A percentile compares a stretch with the other conserved stretches of the same genome.
Evolutionary conservation across 2,888 invertebrate species (phyloP).

Genomic region (Eupithecia centaureata): DNA sequence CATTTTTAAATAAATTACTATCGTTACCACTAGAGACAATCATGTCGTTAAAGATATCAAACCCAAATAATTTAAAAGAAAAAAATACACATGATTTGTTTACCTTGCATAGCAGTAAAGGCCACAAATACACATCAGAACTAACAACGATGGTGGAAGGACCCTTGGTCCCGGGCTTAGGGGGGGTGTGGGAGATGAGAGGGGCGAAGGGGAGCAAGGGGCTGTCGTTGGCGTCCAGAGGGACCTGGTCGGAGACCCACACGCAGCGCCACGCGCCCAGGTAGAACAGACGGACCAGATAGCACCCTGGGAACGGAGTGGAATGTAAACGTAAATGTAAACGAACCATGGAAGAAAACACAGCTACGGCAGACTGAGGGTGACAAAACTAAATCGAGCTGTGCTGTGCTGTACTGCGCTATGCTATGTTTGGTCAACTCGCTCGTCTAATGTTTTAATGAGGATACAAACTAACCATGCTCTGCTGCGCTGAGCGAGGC

Average conservation of each 20-base stretch:
- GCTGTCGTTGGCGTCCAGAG: slow-evolving; percentile 66
- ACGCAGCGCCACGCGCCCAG: slow-evolving; percentile 76
- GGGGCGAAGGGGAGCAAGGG: slow-evolving; percentile 76
- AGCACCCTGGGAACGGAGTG: slow-evolving; percentile 63
- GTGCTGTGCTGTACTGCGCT: no score
- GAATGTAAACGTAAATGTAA: background rate
- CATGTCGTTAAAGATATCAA: background rate
- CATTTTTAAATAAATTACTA: no score
- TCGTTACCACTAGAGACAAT: no score
- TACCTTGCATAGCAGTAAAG: slow-evolving; percentile 74
- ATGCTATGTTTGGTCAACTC: no score
- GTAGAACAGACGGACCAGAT: slow-evolving; percentile 72
- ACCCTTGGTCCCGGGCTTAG: slow-evolving; percentile 52
- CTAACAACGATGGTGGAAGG: slow-evolving; percentile 49
- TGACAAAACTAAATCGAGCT: no score
- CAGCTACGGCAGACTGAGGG: no score
- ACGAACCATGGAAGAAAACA: background rate
- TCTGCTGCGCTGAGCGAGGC: no score
- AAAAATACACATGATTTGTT: background rate
- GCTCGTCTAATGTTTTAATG: no score
- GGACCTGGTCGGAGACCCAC: slow-evolving; percentile 76
- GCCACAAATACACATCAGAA: slow-evolving; percentile 68
- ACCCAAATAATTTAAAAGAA: background rate
- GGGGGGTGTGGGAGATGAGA: slow-evolving; percentile 49
- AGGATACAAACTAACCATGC: no score